Evolutionary conservation across 2,113 vertebrate species (phyloP).

Genomic region (Monopterus albus): DNA sequence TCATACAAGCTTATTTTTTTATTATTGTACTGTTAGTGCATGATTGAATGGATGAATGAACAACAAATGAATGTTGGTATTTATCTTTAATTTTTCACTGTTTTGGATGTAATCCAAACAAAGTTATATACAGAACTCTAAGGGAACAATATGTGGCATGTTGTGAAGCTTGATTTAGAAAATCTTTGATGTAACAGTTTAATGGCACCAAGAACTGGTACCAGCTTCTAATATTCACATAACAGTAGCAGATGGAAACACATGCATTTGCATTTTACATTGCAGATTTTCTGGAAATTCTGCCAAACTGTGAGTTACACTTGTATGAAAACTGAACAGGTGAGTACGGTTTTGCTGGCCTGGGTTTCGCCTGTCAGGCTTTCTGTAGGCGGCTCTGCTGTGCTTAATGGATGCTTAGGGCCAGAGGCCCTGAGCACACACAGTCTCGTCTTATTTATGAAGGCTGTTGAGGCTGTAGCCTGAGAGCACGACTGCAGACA

Average conservation of each 20-base stretch:
- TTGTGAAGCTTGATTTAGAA: too few species aligned
- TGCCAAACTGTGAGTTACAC: too few species aligned
- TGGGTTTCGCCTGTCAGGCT: conserved; percentile 25
- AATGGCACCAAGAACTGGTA: too few species aligned
- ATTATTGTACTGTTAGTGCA: neutral
- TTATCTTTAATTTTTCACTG: neutral
- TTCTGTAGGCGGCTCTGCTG: neutral
- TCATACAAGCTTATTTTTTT: neutral
- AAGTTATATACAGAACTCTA: too few species aligned
- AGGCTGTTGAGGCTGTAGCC: neutral
- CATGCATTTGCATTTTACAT: too few species aligned
- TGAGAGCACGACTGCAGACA: neutral
- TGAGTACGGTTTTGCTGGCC: neutral
- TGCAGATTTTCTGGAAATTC: too few species aligned
- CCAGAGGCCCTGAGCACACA: neutral
- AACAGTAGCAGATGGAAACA: too few species aligned
- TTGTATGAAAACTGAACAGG: too few species aligned
- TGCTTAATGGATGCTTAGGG: conserved; percentile 7
- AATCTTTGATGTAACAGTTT: too few species aligned
- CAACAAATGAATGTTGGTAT: neutral
- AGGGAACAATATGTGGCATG: too few species aligned
- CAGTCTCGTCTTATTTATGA: neutral
- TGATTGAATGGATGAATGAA: neutral
- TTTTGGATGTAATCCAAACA: neutral
- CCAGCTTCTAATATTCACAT: too few species aligned